These are phyloP conservation scores for Amphilophus citrinellus DNA, from an alignment of 2,113 vertebrate genomes.

Conservation along the genomic window DNA sequence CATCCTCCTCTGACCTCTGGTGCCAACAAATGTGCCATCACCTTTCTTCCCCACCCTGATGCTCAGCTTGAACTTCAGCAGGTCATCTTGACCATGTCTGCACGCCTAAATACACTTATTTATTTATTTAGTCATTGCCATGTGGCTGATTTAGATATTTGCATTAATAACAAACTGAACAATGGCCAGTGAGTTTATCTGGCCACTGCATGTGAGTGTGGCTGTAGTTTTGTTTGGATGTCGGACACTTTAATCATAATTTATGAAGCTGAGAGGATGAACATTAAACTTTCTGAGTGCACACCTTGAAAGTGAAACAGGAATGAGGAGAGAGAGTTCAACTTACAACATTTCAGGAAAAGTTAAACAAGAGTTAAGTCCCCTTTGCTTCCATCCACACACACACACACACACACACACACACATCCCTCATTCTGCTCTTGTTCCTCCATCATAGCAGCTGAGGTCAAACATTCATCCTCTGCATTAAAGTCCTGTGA, in stretches of 20 bases:
- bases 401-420: no score
- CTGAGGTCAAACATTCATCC: neutral
- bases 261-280: no score
- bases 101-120: no score
- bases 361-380: neutral
- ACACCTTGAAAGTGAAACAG: neutral
- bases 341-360: neutral
- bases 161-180: neutral
- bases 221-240: no score
- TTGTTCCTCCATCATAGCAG: neutral
- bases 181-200: neutral
- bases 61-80: no score
- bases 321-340: neutral
- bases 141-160: rapidly evolving
- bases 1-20: no score
- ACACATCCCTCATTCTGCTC: neutral
- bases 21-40: no score
- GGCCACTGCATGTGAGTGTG: no score
- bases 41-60: no score
- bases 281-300: neutral
- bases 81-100: no score
- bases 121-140: neutral
- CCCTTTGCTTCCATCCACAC: neutral
- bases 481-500: neutral
- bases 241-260: no score